phyloP scores from a whole-genome alignment of 2,888 invertebrate species.

The Autographa pulchrina region DNA sequence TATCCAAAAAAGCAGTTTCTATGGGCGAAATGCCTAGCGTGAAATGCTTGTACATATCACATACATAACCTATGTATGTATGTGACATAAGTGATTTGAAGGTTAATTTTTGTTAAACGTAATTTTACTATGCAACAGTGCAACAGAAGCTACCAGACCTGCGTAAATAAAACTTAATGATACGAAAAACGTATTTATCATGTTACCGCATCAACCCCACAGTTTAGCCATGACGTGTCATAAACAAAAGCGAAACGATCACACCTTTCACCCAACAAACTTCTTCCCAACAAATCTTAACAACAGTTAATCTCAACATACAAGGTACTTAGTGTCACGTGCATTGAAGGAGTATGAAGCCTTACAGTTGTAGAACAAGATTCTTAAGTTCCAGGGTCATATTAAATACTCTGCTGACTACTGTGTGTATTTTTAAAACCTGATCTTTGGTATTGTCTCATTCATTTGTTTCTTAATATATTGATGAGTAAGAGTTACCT shows the following conservation, averaged over 20 bases:
- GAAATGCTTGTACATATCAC: too few relatives aligned
- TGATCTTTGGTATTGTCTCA: conserved; percentile 21
- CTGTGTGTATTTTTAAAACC: conserved; percentile 25
- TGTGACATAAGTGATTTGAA: too few relatives aligned
- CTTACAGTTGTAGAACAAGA: conserved; percentile 51
- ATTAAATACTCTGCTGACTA: conserved; percentile 23
- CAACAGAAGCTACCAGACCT: too few relatives aligned
- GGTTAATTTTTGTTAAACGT: too few relatives aligned
- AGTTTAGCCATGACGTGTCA: neutral
- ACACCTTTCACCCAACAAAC: neutral
- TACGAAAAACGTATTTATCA: too few relatives aligned
- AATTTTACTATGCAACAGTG: too few relatives aligned
- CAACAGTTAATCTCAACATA: conserved; percentile 29
- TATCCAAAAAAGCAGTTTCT: too few relatives aligned
- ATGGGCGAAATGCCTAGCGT: too few relatives aligned
- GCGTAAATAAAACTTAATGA: too few relatives aligned
- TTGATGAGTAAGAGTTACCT: neutral
- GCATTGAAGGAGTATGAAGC: conserved; percentile 48
- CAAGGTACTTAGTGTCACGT: conserved; percentile 36
- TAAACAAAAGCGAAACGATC: neutral
- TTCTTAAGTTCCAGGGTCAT: conserved; percentile 41
- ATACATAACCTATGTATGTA: too few relatives aligned
- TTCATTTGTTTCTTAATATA: neutral
- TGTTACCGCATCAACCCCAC: neutral
- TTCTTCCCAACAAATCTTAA: conserved; percentile 12